Percentiles rank a stretch among this genome's conserved stretches.
Conservation (phyloP, 2,797 vertebrate genomes). For the Monodelphis domestica region DNA sequence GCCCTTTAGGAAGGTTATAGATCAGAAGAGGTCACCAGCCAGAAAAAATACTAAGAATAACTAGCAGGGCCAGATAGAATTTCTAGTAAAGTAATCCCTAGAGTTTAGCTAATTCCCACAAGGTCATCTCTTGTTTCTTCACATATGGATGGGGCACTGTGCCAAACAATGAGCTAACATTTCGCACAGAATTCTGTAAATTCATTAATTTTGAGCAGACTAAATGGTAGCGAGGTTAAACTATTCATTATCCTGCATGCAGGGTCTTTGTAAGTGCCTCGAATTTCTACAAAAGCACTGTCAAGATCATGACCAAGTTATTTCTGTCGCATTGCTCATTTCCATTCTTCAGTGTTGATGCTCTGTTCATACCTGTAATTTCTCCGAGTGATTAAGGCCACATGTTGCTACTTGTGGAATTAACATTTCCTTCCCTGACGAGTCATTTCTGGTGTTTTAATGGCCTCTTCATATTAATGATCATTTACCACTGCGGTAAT, state of each 20-base stretch:
- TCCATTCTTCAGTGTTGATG: constrained; percentile 59
- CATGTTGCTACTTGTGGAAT: constrained; percentile 36
- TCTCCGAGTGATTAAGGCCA: constrained; percentile 51
- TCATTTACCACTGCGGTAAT: constrained; percentile 55
- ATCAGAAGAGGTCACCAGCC: constrained; percentile 42
- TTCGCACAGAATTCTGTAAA: constrained; percentile 25
- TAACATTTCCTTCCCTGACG: constrained; percentile 62
- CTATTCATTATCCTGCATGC: constrained; percentile 3
- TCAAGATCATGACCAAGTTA: not conserved
- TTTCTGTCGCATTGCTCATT: constrained; percentile 12
- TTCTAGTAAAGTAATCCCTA: constrained; percentile 34
- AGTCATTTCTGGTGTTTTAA: constrained; percentile 53
- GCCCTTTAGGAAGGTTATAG: constrained; percentile 14
- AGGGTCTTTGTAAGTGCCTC: constrained; percentile 7
- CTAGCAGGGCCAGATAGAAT: not conserved
- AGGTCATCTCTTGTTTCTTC: constrained; percentile 15
- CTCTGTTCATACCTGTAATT: not conserved
- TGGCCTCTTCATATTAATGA: constrained; percentile 64
- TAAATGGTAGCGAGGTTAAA: constrained; percentile 37
- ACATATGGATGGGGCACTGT: not conserved
- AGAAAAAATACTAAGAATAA: constrained; percentile 40
- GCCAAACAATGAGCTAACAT: not conserved
- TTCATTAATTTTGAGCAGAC: constrained; percentile 38
- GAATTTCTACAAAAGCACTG: constrained; percentile 6
- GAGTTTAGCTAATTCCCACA: not conserved